Conservation (phyloP, 2,113 vertebrate species). For the Chaetodon trifascialis region DNA sequence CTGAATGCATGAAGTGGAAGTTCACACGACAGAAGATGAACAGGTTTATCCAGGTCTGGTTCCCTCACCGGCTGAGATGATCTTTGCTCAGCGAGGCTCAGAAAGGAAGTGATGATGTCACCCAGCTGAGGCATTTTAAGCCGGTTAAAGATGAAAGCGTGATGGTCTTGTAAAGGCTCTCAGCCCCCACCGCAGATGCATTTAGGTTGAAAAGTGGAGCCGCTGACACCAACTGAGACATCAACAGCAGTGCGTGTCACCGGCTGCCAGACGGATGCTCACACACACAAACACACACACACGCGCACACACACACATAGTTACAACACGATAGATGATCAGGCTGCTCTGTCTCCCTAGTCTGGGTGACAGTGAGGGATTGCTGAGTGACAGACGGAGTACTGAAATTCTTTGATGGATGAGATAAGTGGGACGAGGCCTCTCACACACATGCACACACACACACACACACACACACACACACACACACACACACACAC, state of each 20-base stretch:
- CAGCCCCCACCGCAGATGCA: slow-evolving; percentile 52
- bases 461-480: slow-evolving; percentile 14
- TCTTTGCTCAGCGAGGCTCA: too few relatives aligned
- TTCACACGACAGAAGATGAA: too few relatives aligned
- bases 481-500: slow-evolving; percentile 11
- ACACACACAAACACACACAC: slow-evolving; percentile 18
- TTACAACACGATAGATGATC: slow-evolving; percentile 56
- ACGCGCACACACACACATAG: slow-evolving; percentile 31
- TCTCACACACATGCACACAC: slow-evolving; percentile 9
- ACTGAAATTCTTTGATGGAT: slow-evolving; percentile 74
- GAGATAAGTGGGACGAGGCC: slow-evolving; percentile 66
- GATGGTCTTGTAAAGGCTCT: slow-evolving; percentile 35
- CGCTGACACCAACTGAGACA: slow-evolving; percentile 76
- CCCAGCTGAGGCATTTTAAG: slow-evolving; percentile 22
- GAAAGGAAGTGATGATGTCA: slow-evolving; percentile 25
- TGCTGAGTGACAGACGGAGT: slow-evolving; percentile 67
- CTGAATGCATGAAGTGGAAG: too few relatives aligned
- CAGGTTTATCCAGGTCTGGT: too few relatives aligned
- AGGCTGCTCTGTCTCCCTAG: slow-evolving; percentile 39
- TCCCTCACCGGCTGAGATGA: too few relatives aligned
- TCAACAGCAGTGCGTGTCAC: slow-evolving; percentile 71
- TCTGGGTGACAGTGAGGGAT: slow-evolving; percentile 67
- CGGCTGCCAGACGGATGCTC: slow-evolving; percentile 57
- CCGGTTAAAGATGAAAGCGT: slow-evolving; percentile 17
- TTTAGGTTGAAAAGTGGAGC: slow-evolving; percentile 75